Evolutionary conservation across 2,113 vertebrate species (phyloP), one percentile per base, ranked within the genome.

Genomic region (Malurus alboscapulatus): DNA sequence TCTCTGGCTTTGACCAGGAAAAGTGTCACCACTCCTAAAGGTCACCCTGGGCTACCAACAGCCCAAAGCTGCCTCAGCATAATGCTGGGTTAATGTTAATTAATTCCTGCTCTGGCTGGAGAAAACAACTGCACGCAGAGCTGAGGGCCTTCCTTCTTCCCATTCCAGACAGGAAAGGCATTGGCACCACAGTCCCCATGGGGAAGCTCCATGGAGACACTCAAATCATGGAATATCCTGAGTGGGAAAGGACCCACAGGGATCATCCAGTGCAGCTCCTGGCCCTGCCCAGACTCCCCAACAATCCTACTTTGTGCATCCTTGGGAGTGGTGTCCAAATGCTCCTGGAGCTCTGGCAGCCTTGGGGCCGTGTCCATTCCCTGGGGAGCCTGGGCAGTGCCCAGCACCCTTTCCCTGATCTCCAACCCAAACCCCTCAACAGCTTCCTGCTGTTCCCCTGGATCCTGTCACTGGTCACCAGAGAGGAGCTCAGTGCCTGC

Each of bases 261-360:
- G 17, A 68, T 13, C 54, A 48, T 18, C 13, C 2, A 47, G 9
- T 12, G 22, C 61, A n/a, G 6, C 24, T 25, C 19, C 34, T 18
- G 32, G 14, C 19, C 47, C 45, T 67, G 38, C n/a, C 47, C 2
- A 40, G 40, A 74, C 7, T 24, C 5, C 11, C 24, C 47, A 82
- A 22, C 3, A 47, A 34, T 1, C 40, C 29, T n/a, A 75, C 3
- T 17, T 27, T 14, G 12, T 2, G 61, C 38, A 30, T 22, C 5
- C 17, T 29, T 62, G 24, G 1, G 5, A 69, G 40, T 0, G 1
- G 0, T 63, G 6, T 12, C 61, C 38, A 25, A 61, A 54, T 0
- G 0, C 4, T 30, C 29, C 61, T 40, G 16, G 68, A 88, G 62
- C n/a, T 53, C 38, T 47, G 77, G n/a, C 29, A 88, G 62, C 40